Percentiles rank a stretch among this genome's conserved stretches.
Evolutionary conservation across 2,797 vertebrate genomes (phyloP).

Genomic region (Pseudochromis fuscus): DNA sequence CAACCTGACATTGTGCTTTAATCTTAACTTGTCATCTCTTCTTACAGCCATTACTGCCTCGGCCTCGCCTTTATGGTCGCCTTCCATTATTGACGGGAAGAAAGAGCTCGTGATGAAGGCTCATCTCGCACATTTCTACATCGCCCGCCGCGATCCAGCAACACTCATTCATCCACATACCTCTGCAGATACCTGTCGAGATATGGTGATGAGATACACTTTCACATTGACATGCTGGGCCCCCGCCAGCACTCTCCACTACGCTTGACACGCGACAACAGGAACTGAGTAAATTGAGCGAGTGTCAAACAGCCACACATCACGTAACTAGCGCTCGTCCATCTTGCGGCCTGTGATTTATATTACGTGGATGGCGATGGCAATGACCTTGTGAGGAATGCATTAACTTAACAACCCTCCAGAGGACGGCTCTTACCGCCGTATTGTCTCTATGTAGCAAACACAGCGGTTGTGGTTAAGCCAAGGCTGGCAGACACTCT

Average conservation of each 20-base stretch:
- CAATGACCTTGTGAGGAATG: conserved; percentile 71
- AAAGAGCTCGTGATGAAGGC: conserved; percentile 5
- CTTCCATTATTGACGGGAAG: not conserved
- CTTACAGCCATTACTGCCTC: not conserved
- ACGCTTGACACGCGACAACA: conserved; percentile 10
- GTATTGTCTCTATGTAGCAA: conserved; percentile 49
- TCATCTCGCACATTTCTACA: not conserved
- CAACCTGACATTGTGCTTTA: conserved; percentile 1
- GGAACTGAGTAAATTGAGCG: conserved; percentile 49
- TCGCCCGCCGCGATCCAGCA: not conserved
- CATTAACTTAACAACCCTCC: conserved; percentile 62
- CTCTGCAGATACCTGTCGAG: conserved; percentile 32
- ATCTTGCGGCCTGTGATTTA: conserved; percentile 67
- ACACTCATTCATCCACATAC: conserved; percentile 17
- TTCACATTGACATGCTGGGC: not conserved
- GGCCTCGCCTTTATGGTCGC: not conserved
- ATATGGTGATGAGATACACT: conserved; percentile 43
- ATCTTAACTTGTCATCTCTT: conserved; percentile 4
- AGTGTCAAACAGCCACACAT: conserved; percentile 57
- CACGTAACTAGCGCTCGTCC: conserved; percentile 40
- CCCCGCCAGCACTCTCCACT: not conserved
- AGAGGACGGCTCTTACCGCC: conserved; percentile 37
- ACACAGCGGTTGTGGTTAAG: conserved; percentile 56
- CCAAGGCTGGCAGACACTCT: conserved; percentile 40
- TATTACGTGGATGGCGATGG: conserved; percentile 37